Evolutionary conservation across 2,797 vertebrate genomes (phyloP), one percentile per base, ranked within the genome.

Genomic region (Oryzias sinensis): DNA sequence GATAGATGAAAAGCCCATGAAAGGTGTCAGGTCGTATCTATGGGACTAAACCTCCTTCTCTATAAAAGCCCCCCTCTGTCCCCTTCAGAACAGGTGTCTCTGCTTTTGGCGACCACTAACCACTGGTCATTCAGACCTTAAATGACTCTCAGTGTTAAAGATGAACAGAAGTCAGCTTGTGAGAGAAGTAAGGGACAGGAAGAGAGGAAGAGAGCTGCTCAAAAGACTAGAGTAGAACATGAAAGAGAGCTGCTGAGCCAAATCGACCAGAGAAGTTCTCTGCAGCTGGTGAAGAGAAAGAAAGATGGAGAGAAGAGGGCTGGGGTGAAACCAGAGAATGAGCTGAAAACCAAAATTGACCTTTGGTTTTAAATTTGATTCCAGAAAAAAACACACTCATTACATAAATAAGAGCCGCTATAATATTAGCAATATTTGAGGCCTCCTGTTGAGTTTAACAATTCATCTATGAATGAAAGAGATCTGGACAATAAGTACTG

Each of bases 121-220:
- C 84, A 78, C 75, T 58, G 74, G 63, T 73, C 80, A 82, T 89
- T 87, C 72, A 87, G 64, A 49, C 71, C 70, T 65, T 87, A 81
- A 88, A 90, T 84, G 78, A 85, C 57, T 18, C 68, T 70, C 79
- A 72, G 75, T 88, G 83, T 90, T 82, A 72, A 78, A 40, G 66
- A 74, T 59, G 78, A 88, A 88, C 86, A 90, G 74, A 85, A 83
- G 85, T 80, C 78, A 82, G 80, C 80, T 82, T 89, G 88, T 90
- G 79, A 82, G 71, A 59, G 66, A 70, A 66, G 59, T 71, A 70
- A 72, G 56, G 52, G 68, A 33, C 85, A 88, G 88, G 88, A 89
- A 85, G 88, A 81, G 84, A 83, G 88, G 86, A 87, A 86, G 83
- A 83, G 70, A 68, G 73, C n/a, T 18, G 46, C 67, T 43, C 79